Conservation (phyloP, 1,140 invertebrate genomes). For the Ruditapes philippinarum region DNA sequence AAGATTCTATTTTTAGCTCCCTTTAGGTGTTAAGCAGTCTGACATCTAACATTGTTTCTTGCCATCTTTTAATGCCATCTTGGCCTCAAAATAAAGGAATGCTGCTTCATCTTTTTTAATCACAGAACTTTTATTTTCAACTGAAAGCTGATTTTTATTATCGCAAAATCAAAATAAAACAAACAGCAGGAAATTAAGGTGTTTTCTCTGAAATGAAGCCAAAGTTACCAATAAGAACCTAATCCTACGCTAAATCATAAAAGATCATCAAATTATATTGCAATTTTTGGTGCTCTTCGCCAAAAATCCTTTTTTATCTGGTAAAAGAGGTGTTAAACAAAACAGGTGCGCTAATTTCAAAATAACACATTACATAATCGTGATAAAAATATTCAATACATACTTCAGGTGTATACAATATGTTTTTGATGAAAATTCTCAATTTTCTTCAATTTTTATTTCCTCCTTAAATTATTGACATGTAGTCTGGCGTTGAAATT, state of each 20-base stretch:
- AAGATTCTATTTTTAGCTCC: not conserved
- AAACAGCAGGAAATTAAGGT: slow-evolving; percentile 27
- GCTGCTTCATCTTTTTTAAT: not conserved
- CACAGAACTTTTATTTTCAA: slow-evolving; percentile 1
- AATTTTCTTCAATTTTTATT: not conserved
- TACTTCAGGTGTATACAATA: not conserved
- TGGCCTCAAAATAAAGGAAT: not conserved
- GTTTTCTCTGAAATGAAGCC: slow-evolving; percentile 9
- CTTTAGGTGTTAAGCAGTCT: not conserved
- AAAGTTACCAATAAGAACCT: slow-evolving; percentile 6
- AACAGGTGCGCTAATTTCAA: not conserved
- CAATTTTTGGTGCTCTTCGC: not conserved
- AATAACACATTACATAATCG: not conserved
- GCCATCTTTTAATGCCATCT: not conserved
- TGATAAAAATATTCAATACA: too few species aligned
- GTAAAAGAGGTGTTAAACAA: not conserved
- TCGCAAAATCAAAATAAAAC: not conserved
- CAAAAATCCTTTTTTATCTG: slow-evolving; percentile 7
- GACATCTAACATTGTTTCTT: not conserved
- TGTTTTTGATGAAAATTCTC: not conserved
- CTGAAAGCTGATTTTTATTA: not conserved
- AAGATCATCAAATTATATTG: not conserved
- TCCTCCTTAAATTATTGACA: not conserved
- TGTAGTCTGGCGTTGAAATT: not conserved
- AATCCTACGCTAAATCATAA: not conserved